phyloP scores from a whole-genome alignment of 2,888 invertebrate genomes.

The Oconnorella tubifera region DNA sequence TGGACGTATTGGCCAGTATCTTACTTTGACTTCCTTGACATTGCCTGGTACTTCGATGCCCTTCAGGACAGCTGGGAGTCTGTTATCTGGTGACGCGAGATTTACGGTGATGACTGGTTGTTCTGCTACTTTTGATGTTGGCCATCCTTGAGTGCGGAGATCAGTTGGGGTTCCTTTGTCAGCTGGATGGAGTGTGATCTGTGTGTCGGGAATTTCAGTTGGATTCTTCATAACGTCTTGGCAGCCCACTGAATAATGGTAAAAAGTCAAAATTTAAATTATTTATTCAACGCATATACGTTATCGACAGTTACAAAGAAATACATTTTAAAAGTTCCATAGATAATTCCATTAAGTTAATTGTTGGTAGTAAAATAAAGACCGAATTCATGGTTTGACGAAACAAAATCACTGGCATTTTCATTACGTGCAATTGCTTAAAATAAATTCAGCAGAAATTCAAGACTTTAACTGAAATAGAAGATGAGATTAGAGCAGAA shows the following conservation, averaged over 20 bases:
- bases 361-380: too few relatives aligned
- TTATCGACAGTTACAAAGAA: too few relatives aligned
- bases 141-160: constrained; percentile 4
- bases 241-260: constrained; percentile 7
- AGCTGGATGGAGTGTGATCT: constrained; percentile 8
- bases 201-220: constrained; percentile 8
- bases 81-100: neutral
- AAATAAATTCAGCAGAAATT: too few relatives aligned
- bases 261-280: too few relatives aligned
- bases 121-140: constrained; percentile 1
- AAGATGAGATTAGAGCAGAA: too few relatives aligned
- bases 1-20: neutral
- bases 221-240: constrained; percentile 9
- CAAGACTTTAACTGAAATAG: too few relatives aligned
- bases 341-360: too few relatives aligned
- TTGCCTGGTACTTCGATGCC: constrained; percentile 8
- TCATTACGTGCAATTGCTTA: too few relatives aligned
- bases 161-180: neutral
- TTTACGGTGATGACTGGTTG: constrained; percentile 3
- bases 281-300: too few relatives aligned
- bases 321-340: too few relatives aligned
- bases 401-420: too few relatives aligned
- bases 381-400: too few relatives aligned
- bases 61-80: neutral
- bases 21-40: neutral